Evolutionary conservation across 2,888 invertebrate genomes (phyloP), one percentile per base, ranked within the genome.

Genomic region (Arctia plantaginis): DNA sequence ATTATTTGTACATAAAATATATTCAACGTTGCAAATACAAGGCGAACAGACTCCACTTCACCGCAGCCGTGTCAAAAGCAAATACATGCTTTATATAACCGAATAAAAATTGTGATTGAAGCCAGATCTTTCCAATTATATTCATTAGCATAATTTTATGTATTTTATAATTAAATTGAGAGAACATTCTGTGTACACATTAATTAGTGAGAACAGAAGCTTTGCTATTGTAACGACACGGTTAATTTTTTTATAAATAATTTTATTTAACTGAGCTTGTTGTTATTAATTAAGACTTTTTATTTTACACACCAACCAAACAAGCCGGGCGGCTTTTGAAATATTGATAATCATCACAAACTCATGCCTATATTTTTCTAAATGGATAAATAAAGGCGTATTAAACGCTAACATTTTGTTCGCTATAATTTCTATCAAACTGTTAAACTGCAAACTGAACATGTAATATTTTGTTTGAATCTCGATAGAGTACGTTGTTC

Each of bases 81-180:
- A 35, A 69, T 15, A 62, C 18, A 15, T 30, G 62, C 18, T 30
- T 62, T 23, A 69, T 23, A 20, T 41, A 35, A 69, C 59, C 30
- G 15, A 39, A 79, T 51, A 78, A 78, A 81, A 78, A 72, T 75
- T 65, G 47, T 73, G 77, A 82, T 73, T 66, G 75, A 77, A 80
- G 69, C 77, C 84, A 82, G 81, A 80, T 69, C 81, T 67, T 71
- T 71, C 80, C 79, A 86, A 85, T 87, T 86, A 84, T 51, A 67
- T 81, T 80, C 73, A 80, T 80, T 80, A 76, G 69, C 77, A 55
- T 73, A 82, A 81, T 81, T 82, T 78, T 70, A 78, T 69, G 77
- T 71, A 23, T 55, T 55, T 77, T 82, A 80, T 82, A 85, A 85
- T 83, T 84, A 80, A 81, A 86, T 77, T 84, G 73, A 64, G 66